Percentiles rank a stretch among this genome's conserved stretches.
These are phyloP conservation scores for Scelioninae gen. 1 DNA, from an alignment of 2,888 invertebrate genomes.

Conservation along the genomic window DNA sequence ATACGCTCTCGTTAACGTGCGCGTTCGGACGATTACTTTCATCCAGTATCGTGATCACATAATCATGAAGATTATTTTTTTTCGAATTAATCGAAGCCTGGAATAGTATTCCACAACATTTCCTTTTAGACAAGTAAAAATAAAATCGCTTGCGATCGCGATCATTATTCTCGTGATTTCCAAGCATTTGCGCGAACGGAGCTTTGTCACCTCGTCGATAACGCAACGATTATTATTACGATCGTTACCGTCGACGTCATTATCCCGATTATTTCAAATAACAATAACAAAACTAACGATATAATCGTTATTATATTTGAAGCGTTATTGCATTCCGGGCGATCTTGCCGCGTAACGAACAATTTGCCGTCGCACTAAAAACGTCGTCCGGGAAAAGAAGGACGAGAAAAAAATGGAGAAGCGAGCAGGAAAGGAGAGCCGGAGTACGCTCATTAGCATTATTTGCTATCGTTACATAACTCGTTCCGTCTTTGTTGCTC, in stretches of 20 bases:
- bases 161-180: slow-evolving; percentile 52
- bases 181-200: slow-evolving; percentile 26
- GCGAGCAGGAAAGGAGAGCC: slow-evolving; percentile 71
- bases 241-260: slow-evolving; percentile 47
- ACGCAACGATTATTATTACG: slow-evolving; percentile 40
- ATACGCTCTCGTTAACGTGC: slow-evolving; percentile 43
- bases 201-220: slow-evolving; percentile 44
- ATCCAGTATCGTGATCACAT: slow-evolving; percentile 32
- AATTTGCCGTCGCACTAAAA: slow-evolving; percentile 67
- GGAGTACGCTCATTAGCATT: slow-evolving; percentile 83
- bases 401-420: slow-evolving; percentile 66
- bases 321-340: slow-evolving; percentile 58
- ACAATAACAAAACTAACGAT: slow-evolving; percentile 62
- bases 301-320: slow-evolving; percentile 57
- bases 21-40: slow-evolving; percentile 36
- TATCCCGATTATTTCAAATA: slow-evolving; percentile 51
- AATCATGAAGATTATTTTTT: slow-evolving; percentile 43
- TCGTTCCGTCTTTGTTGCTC: slow-evolving; percentile 69
- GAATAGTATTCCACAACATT: slow-evolving; percentile 36
- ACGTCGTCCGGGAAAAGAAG: slow-evolving; percentile 69
- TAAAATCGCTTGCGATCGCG: slow-evolving; percentile 8
- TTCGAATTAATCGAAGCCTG: slow-evolving; percentile 20
- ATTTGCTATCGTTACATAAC: slow-evolving; percentile 84
- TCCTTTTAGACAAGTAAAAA: neutral
- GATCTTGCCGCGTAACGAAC: slow-evolving; percentile 65